These are phyloP conservation scores for Hydrozoanthus gracilis DNA, from an alignment of 92 coral and sea anemone genomes.

Conservation along the genomic window DNA sequence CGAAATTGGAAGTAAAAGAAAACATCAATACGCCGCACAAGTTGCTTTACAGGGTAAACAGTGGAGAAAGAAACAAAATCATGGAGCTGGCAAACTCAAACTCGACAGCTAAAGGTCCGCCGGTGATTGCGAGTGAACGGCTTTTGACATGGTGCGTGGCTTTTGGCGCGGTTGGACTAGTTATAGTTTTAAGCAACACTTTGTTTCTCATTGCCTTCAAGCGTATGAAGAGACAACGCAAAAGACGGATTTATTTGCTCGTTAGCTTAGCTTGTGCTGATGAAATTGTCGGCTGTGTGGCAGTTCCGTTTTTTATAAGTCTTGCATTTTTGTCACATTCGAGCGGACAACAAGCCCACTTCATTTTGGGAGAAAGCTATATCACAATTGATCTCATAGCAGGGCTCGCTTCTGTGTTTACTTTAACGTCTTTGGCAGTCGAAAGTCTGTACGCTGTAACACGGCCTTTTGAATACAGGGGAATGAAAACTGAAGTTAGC, in stretches of 20 bases:
- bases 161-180: not conserved
- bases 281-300: slow-evolving; percentile 9
- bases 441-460: slow-evolving; percentile 8
- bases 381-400: slow-evolving; percentile 12
- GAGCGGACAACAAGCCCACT: not conserved
- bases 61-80: not conserved
- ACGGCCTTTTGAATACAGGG: slow-evolving; percentile 1
- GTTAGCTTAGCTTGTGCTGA: slow-evolving; percentile 15
- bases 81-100: not conserved
- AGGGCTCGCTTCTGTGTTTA: slow-evolving; percentile 2
- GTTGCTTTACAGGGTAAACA: not conserved
- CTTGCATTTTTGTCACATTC: not conserved
- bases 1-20: not conserved
- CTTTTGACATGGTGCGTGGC: slow-evolving; percentile 7
- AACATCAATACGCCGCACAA: not conserved
- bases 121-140: not conserved
- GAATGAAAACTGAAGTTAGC: not conserved
- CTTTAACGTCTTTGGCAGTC: not conserved
- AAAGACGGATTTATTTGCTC: slow-evolving; percentile 12
- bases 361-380: not conserved
- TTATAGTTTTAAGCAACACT: slow-evolving; percentile 3
- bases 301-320: not conserved
- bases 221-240: not conserved
- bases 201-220: slow-evolving; percentile 1
- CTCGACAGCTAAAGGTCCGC: not conserved